phyloP scores from a whole-genome alignment of 2,113 vertebrate genomes.

The Triplophysa tibetana region DNA sequence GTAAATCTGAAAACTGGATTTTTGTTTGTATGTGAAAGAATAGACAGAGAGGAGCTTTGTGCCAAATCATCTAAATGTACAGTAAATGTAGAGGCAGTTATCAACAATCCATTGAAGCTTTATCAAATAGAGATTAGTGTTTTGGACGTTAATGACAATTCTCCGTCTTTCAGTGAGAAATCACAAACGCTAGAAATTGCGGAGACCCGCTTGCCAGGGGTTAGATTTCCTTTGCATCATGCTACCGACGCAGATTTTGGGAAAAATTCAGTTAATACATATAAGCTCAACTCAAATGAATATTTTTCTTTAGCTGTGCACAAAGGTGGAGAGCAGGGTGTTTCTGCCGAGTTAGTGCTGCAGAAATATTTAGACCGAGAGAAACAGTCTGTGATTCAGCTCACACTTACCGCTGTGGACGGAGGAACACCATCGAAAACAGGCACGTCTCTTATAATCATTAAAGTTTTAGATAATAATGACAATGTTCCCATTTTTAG shows the following conservation, averaged over 20 bases:
- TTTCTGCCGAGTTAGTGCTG: no score
- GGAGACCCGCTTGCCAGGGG: slow-evolving; percentile 69
- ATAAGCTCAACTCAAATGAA: slow-evolving; percentile 75
- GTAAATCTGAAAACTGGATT: slow-evolving; percentile 72
- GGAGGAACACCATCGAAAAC: slow-evolving; percentile 70
- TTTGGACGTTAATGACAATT: slow-evolving; percentile 82
- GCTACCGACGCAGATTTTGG: slow-evolving; percentile 76
- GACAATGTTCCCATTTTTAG: slow-evolving; percentile 80
- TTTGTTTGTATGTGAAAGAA: slow-evolving; percentile 68
- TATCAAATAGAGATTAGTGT: slow-evolving; percentile 76
- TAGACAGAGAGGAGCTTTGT: slow-evolving; percentile 74
- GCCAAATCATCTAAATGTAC: slow-evolving; percentile 59
- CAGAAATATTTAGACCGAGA: no score
- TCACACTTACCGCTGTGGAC: no score
- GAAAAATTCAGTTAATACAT: slow-evolving; percentile 72
- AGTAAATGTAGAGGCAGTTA: slow-evolving; percentile 69
- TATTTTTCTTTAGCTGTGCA: slow-evolving; percentile 70
- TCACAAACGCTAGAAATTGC: slow-evolving; percentile 70
- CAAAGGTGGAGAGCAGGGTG: slow-evolving; percentile 68
- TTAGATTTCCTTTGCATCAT: slow-evolving; percentile 70
- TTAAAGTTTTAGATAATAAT: slow-evolving; percentile 78
- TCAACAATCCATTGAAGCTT: slow-evolving; percentile 72
- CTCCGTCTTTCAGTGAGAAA: slow-evolving; percentile 70
- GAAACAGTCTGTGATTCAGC: no score
- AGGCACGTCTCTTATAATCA: slow-evolving; percentile 69